These are phyloP conservation scores for Chaetophractus vellerosus DNA, from an alignment of 2,797 vertebrate species.

Conservation along the genomic window DNA sequence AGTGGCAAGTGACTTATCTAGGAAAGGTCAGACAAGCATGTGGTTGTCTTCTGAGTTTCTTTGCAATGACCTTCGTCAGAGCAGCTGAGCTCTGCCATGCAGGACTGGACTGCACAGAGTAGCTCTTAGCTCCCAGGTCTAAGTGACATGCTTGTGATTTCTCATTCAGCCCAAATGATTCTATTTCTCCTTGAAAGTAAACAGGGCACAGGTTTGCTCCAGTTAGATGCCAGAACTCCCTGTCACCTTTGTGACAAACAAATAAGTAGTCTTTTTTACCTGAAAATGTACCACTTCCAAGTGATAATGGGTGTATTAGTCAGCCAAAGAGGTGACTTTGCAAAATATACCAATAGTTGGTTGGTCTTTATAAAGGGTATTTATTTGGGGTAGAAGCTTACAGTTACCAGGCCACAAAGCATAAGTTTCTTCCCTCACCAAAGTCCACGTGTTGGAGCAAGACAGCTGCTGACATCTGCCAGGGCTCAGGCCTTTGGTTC, in stretches of 20 bases:
- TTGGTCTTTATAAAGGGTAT: too few species aligned
- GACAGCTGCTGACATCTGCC: too few species aligned
- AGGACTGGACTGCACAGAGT: accelerated
- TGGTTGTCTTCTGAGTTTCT: background rate
- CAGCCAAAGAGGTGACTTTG: too few species aligned
- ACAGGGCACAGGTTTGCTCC: too few species aligned
- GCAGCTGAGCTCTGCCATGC: accelerated
- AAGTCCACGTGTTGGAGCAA: too few species aligned
- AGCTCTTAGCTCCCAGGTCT: background rate
- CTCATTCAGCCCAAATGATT: background rate
- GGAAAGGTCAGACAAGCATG: too few species aligned
- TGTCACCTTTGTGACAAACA: background rate
- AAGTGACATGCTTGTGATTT: background rate
- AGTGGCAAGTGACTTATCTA: background rate
- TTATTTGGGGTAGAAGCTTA: too few species aligned
- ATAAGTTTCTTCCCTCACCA: too few species aligned
- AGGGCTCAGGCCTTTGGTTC: too few species aligned
- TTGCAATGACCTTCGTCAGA: accelerated
- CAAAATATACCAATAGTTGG: too few species aligned
- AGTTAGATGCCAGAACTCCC: background rate
- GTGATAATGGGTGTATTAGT: too few species aligned
- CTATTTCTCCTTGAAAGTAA: background rate
- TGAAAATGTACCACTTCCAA: background rate
- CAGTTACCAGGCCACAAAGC: too few species aligned
- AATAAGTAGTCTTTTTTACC: background rate